Conservation (phyloP, 1,140 invertebrate species). For the Oreohelix idahoensis region DNA sequence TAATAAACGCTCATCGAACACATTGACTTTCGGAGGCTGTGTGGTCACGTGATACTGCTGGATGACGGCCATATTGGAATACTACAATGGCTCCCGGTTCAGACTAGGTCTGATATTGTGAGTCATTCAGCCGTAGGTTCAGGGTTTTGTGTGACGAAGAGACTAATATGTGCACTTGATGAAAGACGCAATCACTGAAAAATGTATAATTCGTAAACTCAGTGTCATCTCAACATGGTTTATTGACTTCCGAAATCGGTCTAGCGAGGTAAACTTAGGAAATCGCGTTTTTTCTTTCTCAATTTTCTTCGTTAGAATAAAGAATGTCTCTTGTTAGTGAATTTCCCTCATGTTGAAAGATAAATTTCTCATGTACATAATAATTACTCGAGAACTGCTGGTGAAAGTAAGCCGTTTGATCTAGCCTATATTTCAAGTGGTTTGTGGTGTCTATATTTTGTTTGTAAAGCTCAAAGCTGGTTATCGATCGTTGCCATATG, state of each 20-base stretch:
- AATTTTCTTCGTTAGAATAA: neutral
- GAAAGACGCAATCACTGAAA: neutral
- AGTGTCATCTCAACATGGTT: neutral
- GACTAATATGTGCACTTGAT: neutral
- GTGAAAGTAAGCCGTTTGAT: too few relatives aligned
- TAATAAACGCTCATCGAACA: neutral
- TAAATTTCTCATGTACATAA: neutral
- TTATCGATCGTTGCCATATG: constrained; percentile 39
- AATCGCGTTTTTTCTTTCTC: neutral
- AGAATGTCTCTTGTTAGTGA: neutral
- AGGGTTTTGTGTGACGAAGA: neutral
- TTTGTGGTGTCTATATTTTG: neutral
- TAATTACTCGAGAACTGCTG: neutral
- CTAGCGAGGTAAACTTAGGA: neutral
- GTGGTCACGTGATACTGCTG: constrained; percentile 35
- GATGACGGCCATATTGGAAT: constrained; percentile 38
- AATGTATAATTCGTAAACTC: neutral
- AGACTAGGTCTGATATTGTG: constrained; percentile 26
- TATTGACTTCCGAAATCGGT: neutral
- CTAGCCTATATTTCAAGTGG: neutral
- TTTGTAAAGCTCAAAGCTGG: neutral
- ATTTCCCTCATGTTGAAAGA: neutral
- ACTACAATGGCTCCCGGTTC: constrained; percentile 37
- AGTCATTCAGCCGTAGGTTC: constrained; percentile 38
- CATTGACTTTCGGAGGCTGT: constrained; percentile 37